Conservation (phyloP, 1,140 invertebrate genomes). For the Patella vulgata region DNA sequence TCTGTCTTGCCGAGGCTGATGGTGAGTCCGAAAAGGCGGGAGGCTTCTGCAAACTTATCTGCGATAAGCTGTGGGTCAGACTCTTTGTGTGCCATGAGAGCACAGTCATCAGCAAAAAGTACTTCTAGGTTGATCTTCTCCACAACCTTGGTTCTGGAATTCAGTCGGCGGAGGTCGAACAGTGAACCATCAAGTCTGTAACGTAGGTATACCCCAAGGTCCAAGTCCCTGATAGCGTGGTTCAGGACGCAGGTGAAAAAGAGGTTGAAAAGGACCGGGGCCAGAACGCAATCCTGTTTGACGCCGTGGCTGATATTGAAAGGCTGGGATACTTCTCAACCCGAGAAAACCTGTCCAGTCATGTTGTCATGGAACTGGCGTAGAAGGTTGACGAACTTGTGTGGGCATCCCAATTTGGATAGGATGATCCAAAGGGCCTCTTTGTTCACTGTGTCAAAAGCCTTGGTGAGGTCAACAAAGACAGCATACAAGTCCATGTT, state of each 20-base stretch:
- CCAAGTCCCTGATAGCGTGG: slow-evolving; percentile 8
- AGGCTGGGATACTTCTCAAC: slow-evolving; percentile 1
- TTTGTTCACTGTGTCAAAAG: too few relatives aligned
- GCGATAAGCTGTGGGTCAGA: too few relatives aligned
- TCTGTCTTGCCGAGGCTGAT: slow-evolving; percentile 20
- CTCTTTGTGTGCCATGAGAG: slow-evolving; percentile 19
- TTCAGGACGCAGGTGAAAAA: slow-evolving; percentile 21
- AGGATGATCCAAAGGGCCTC: background rate
- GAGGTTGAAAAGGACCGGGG: slow-evolving; percentile 25
- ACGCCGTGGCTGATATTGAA: slow-evolving; percentile 20
- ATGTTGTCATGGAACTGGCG: slow-evolving; percentile 16
- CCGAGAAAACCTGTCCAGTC: slow-evolving; percentile 5
- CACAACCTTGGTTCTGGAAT: slow-evolving; percentile 1
- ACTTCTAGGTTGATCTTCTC: slow-evolving; percentile 13
- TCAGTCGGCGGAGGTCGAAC: slow-evolving; percentile 1
- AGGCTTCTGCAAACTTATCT: slow-evolving; percentile 19
- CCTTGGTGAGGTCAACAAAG: too few relatives aligned
- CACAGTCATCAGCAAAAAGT: slow-evolving; percentile 16
- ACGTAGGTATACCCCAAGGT: background rate
- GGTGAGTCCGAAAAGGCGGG: slow-evolving; percentile 17
- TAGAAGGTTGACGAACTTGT: slow-evolving; percentile 10
- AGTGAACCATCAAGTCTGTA: background rate
- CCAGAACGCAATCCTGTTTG: too few relatives aligned
- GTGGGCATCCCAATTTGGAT: slow-evolving; percentile 6
- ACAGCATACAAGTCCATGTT: too few relatives aligned